These are phyloP conservation scores for Autographa pulchrina DNA, from an alignment of 2,888 invertebrate genomes.

Conservation along the genomic window DNA sequence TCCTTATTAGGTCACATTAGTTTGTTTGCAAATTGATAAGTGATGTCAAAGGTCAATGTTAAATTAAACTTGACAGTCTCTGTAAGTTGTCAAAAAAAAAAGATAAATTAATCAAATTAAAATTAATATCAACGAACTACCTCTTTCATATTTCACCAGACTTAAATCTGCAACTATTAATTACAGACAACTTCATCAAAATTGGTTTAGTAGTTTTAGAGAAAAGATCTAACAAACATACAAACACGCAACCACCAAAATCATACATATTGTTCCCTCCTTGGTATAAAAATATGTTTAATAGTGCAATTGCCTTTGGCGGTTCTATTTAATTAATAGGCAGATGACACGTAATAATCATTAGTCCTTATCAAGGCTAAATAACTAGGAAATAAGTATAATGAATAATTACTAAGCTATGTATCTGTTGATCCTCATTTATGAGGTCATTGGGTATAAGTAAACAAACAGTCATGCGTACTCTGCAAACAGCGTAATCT, in stretches of 20 bases:
- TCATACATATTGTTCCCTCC: too few species aligned
- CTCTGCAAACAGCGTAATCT: not conserved
- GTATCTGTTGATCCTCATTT: not conserved
- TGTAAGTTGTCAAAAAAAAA: not conserved
- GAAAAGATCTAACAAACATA: too few species aligned
- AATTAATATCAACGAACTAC: too few species aligned
- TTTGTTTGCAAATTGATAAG: not conserved
- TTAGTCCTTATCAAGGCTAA: not conserved
- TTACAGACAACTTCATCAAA: too few species aligned
- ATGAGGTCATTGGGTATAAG: not conserved
- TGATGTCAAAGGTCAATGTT: not conserved
- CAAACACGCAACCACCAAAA: too few species aligned
- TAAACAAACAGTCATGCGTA: not conserved
- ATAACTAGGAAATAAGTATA: not conserved
- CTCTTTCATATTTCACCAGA: too few species aligned
- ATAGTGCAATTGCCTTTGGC: too few species aligned
- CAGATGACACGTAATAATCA: not conserved
- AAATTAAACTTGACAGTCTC: not conserved
- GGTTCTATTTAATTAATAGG: not conserved
- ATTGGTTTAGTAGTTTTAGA: too few species aligned
- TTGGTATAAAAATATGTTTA: not conserved
- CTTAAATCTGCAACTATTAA: too few species aligned
- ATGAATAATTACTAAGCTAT: constrained; percentile 2
- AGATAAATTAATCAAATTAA: too few species aligned
- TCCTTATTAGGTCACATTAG: not conserved